phyloP scores from a whole-genome alignment of 2,113 vertebrate species.

The Aphelocoma coerulescens region DNA sequence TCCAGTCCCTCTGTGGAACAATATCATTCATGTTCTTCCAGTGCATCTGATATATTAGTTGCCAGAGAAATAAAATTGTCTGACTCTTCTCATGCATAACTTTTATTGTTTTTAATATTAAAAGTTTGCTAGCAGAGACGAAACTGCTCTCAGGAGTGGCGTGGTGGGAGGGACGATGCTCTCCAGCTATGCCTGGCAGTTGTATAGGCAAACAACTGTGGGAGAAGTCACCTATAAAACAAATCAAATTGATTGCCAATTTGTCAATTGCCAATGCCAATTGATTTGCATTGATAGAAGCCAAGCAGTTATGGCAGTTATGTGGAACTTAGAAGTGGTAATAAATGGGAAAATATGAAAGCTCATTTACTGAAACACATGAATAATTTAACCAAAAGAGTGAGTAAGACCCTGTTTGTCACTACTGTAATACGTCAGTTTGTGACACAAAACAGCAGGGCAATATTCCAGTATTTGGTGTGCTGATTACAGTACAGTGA shows the following conservation, averaged over 20 bases:
- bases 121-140: not conserved
- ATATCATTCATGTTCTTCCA: not conserved
- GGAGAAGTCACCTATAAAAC: not conserved
- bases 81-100: not conserved
- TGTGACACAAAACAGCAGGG: not conserved
- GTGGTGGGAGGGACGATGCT: fast-evolving
- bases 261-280: not conserved
- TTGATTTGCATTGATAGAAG: not conserved
- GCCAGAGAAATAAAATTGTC: not conserved
- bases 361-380: not conserved
- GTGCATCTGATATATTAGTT: not conserved
- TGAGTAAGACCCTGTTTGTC: not conserved
- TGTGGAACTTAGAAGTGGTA: not conserved
- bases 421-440: not conserved
- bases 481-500: not conserved
- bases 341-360: not conserved
- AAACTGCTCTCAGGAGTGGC: not conserved
- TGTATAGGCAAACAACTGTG: not conserved
- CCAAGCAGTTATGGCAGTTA: not conserved
- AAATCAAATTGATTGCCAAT: not conserved
- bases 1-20: not conserved
- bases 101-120: not conserved
- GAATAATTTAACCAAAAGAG: not conserved
- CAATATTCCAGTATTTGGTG: not conserved
- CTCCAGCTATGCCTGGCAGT: not conserved